Percentiles rank a stretch among this genome's conserved stretches.
phyloP scores from a whole-genome alignment of 2,797 vertebrate species.

The Taenioides sp. region DNA sequence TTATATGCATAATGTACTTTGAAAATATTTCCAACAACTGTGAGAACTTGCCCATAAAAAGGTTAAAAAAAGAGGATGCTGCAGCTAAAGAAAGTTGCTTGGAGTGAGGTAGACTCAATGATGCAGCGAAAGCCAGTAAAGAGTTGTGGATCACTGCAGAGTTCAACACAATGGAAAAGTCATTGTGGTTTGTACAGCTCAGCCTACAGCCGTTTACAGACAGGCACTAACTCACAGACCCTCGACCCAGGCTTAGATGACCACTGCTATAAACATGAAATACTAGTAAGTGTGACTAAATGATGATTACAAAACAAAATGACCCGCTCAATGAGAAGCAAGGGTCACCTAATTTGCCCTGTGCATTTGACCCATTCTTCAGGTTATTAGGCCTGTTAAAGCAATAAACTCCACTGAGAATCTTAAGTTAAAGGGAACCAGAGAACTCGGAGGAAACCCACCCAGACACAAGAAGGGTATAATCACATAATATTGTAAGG shows the following conservation, averaged over 20 bases:
- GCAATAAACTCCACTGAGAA: no score
- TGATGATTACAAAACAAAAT: not conserved
- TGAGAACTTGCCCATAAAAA: no score
- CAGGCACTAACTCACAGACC: not conserved
- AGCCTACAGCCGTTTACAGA: not conserved
- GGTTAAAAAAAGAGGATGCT: not conserved
- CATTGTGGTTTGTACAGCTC: conserved; percentile 1
- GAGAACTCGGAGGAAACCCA: not conserved
- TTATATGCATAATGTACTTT: no score
- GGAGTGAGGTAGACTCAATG: not conserved
- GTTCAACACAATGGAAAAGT: conserved; percentile 10
- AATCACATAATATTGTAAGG: not conserved
- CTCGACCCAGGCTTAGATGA: not conserved
- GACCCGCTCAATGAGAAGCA: no score
- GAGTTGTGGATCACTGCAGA: conserved; percentile 1
- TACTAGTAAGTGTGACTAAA: not conserved
- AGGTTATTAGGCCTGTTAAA: not conserved
- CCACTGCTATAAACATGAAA: not conserved
- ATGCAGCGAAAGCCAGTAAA: not conserved
- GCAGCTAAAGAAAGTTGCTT: not conserved
- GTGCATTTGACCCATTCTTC: no score
- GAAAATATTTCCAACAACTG: no score
- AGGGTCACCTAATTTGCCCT: no score
- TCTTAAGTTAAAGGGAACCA: not conserved
- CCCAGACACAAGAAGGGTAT: not conserved